These are phyloP conservation scores for Pseudolaguvia tuberculata DNA, from an alignment of 2,113 vertebrate species.

Conservation along the genomic window DNA sequence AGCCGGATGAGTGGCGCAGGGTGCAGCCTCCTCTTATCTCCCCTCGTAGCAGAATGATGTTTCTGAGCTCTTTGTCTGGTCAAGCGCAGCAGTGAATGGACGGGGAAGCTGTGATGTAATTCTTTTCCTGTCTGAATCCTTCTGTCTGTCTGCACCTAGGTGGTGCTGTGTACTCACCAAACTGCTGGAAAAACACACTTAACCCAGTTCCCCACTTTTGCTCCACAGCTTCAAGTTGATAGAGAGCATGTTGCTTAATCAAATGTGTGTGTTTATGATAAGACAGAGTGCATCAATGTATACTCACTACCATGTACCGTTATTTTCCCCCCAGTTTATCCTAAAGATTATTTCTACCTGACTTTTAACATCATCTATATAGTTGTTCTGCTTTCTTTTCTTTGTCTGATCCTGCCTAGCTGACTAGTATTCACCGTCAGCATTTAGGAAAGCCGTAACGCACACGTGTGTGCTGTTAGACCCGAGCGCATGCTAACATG, in stretches of 20 bases:
- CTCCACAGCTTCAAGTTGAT: constrained; percentile 58
- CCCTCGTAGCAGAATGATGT: constrained; percentile 12
- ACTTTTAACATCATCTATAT: no score
- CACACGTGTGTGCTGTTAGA: neutral
- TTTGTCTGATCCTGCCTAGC: neutral
- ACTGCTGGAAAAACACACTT: constrained; percentile 44
- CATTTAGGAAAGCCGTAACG: neutral
- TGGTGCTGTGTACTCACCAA: constrained; percentile 76
- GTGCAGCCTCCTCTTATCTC: constrained; percentile 38
- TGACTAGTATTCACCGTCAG: neutral
- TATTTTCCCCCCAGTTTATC: no score
- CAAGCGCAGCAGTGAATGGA: constrained; percentile 53
- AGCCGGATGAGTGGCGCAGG: constrained; percentile 26
- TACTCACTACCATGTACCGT: neutral
- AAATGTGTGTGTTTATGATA: neutral
- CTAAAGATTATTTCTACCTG: neutral
- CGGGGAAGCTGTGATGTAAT: constrained; percentile 67
- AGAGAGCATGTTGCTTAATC: constrained; percentile 29
- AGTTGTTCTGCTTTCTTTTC: neutral
- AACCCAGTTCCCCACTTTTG: constrained; percentile 68
- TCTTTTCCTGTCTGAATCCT: constrained; percentile 27
- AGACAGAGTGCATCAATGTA: neutral
- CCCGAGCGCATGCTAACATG: constrained; percentile 23
- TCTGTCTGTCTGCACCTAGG: constrained; percentile 60
- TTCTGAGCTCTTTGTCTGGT: constrained; percentile 64